These are phyloP conservation scores for Odiellus spinosus DNA, from an alignment of 2,888 invertebrate genomes.

Conservation along the genomic window DNA sequence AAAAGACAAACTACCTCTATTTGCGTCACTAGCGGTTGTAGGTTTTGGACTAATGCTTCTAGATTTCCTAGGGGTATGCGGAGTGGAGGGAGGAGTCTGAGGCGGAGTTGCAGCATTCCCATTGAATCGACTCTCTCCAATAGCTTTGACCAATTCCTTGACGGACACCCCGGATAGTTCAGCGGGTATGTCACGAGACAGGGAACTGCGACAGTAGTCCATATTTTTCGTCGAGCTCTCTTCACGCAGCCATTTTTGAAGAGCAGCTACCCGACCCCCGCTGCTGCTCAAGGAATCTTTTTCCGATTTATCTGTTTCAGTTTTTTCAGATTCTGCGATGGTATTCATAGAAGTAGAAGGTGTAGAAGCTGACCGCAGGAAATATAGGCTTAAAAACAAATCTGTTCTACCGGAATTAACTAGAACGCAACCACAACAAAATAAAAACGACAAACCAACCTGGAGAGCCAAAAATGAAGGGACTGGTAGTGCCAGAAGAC, in stretches of 20 bases:
- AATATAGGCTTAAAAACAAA: too few species aligned
- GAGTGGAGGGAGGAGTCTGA: slow-evolving; percentile 43
- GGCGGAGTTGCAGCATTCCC: slow-evolving; percentile 58
- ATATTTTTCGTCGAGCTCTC: slow-evolving; percentile 9
- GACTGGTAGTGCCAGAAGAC: slow-evolving; percentile 28
- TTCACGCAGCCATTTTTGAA: slow-evolving; percentile 12
- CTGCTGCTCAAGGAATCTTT: slow-evolving; percentile 8
- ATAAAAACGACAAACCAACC: slow-evolving; percentile 2
- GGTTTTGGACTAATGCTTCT: slow-evolving; percentile 26
- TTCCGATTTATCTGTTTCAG: slow-evolving; percentile 10
- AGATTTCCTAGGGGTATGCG: slow-evolving; percentile 25
- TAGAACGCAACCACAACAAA: too few species aligned
- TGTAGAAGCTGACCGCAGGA: slow-evolving; percentile 6
- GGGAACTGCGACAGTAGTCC: slow-evolving; percentile 2
- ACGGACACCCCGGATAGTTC: slow-evolving; percentile 49
- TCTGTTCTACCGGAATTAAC: too few species aligned
- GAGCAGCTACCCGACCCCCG: slow-evolving; percentile 10
- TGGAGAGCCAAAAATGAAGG: slow-evolving; percentile 32
- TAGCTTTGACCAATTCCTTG: slow-evolving; percentile 52
- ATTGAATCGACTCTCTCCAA: slow-evolving; percentile 58
- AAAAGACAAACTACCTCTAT: too few species aligned
- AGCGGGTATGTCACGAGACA: slow-evolving; percentile 27
- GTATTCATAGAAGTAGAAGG: slow-evolving; percentile 16
- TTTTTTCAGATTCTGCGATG: slow-evolving; percentile 15
- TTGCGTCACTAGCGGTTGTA: slow-evolving; percentile 2